These are phyloP conservation scores for Creontiades dilutus DNA, from an alignment of 2,888 invertebrate genomes.

Conservation along the genomic window DNA sequence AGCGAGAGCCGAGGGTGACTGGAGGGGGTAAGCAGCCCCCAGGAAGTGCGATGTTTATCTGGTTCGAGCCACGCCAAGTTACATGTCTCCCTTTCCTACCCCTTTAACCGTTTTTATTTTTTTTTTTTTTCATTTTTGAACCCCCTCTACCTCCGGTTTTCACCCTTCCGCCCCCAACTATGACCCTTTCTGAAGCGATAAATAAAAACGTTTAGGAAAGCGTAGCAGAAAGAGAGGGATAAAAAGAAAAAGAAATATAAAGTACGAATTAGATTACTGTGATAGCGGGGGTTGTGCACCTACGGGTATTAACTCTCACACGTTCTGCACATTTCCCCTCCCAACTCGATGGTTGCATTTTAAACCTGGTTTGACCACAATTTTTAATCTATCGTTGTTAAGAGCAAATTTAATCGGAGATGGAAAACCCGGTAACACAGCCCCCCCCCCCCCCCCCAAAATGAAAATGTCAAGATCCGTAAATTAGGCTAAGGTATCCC, in stretches of 20 bases:
- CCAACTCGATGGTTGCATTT: not conserved
- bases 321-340: not conserved
- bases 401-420: too few relatives aligned
- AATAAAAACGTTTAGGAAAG: conserved; percentile 6
- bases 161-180: not conserved
- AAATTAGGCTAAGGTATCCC: too few relatives aligned
- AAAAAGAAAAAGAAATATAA: not conserved
- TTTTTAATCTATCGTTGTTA: too few relatives aligned
- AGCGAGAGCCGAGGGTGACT: conserved; percentile 10
- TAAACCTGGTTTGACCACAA: not conserved
- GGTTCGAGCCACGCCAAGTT: conserved; percentile 58
- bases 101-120: too few relatives aligned
- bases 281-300: not conserved
- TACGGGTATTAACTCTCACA: not conserved
- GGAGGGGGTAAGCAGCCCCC: conserved; percentile 45
- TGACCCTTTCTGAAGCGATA: not conserved
- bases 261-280: not conserved
- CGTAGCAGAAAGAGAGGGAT: not conserved
- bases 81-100: conserved; percentile 51
- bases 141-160: not conserved
- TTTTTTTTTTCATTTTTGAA: not conserved
- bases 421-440: too few relatives aligned
- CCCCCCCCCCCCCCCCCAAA: too few relatives aligned
- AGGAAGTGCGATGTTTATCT: conserved; percentile 62
- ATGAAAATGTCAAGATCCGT: too few relatives aligned